phyloP scores from a whole-genome alignment of 1,140 invertebrate genomes.

The Rhysida immarginata region DNA sequence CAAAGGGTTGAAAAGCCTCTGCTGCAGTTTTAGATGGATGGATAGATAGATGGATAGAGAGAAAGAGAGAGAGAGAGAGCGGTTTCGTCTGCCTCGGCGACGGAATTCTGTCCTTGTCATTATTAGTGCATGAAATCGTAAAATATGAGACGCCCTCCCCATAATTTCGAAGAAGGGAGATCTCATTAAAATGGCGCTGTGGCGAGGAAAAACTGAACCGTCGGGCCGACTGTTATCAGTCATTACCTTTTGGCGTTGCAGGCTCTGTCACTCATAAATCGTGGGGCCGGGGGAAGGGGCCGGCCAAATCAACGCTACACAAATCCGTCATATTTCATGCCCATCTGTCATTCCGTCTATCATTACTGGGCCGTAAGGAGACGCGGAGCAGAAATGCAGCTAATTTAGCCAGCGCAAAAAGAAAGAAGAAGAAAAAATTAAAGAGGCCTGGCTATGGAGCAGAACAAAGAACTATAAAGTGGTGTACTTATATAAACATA shows the following conservation, averaged over 20 bases:
- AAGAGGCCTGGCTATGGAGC: not conserved
- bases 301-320: not conserved
- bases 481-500: too few species aligned
- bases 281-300: not conserved
- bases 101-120: too few species aligned
- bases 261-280: slow-evolving; percentile 4
- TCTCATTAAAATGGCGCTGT: slow-evolving; percentile 6
- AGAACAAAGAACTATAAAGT: not conserved
- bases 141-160: slow-evolving; percentile 7
- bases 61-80: too few species aligned
- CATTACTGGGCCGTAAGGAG: too few species aligned
- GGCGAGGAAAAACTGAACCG: not conserved
- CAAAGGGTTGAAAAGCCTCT: too few species aligned
- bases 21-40: too few species aligned
- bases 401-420: slow-evolving; percentile 4
- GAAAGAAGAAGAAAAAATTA: not conserved
- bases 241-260: not conserved
- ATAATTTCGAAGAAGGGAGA: not conserved
- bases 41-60: too few species aligned
- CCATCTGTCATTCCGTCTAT: slow-evolving; percentile 7
- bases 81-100: too few species aligned
- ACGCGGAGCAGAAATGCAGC: not conserved
- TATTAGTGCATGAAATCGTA: slow-evolving; percentile 7
- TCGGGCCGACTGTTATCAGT: not conserved
- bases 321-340: slow-evolving; percentile 2